Evolutionary conservation across 1,140 invertebrate genomes (phyloP).

Genomic region (Platyscapa corneri): DNA sequence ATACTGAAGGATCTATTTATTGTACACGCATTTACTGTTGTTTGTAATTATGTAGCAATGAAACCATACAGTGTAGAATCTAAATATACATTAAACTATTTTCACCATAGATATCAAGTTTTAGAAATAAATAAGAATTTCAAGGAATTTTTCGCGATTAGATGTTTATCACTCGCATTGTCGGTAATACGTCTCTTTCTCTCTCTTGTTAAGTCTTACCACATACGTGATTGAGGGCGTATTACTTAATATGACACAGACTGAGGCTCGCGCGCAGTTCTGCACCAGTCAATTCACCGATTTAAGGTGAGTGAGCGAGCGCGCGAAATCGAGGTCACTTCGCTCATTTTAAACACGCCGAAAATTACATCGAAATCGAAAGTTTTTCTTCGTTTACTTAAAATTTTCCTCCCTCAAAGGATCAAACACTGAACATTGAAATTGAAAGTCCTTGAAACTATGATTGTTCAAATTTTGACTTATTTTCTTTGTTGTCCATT

Average conservation of each 20-base stretch:
- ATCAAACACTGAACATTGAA: conserved; percentile 21
- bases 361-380: conserved; percentile 47
- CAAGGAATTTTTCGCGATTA: too few species aligned
- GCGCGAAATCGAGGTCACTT: conserved; percentile 18
- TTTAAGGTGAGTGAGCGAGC: conserved; percentile 33
- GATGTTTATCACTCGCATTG: too few species aligned
- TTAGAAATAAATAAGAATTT: too few species aligned
- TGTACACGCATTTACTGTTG: too few species aligned
- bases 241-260: conserved; percentile 64
- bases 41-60: too few species aligned
- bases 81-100: too few species aligned
- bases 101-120: too few species aligned
- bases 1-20: too few species aligned
- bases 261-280: not conserved
- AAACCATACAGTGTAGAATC: too few species aligned
- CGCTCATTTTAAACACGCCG: conserved; percentile 15
- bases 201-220: conserved; percentile 52
- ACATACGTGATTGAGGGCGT: conserved; percentile 65
- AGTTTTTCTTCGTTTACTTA: not conserved
- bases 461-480: not conserved
- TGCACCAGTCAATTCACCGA: not conserved
- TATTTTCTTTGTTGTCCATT: not conserved
- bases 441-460: not conserved
- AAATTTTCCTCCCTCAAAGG: not conserved
- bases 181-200: too few species aligned